Evolutionary conservation across 2,888 invertebrate species (phyloP).

Genomic region (Yponomeuta evonymella): DNA sequence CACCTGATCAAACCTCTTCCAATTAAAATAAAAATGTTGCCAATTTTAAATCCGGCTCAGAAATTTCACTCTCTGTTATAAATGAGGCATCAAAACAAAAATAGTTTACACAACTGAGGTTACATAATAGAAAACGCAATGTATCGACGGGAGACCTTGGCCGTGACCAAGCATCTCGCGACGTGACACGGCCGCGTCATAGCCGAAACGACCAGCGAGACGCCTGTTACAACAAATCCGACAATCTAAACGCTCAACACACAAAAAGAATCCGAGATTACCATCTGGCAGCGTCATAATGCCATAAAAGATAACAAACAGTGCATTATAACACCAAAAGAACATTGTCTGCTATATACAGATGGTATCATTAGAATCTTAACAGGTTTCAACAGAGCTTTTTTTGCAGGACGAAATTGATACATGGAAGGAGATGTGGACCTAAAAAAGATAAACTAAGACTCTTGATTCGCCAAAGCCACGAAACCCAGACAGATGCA

Average conservation of each 20-base stretch:
- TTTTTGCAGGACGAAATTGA: background rate
- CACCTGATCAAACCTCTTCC: no score
- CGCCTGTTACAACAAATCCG: background rate
- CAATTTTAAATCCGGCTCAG: slow-evolving; percentile 2
- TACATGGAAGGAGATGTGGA: background rate
- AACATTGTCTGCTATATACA: background rate
- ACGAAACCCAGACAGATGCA: background rate
- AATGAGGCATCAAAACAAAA: background rate
- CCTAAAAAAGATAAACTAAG: background rate
- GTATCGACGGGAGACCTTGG: slow-evolving; percentile 62
- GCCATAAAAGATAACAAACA: slow-evolving; percentile 1
- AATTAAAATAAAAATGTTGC: background rate
- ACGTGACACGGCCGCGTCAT: slow-evolving; percentile 31
- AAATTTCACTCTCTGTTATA: slow-evolving; percentile 3
- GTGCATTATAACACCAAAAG: background rate
- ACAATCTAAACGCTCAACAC: background rate
- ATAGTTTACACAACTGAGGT: slow-evolving; percentile 13
- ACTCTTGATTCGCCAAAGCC: background rate
- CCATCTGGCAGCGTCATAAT: slow-evolving; percentile 13
- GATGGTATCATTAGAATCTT: background rate
- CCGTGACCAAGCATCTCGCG: slow-evolving; percentile 67
- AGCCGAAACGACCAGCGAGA: slow-evolving; percentile 17
- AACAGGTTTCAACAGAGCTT: background rate
- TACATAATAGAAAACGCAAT: slow-evolving; percentile 54
- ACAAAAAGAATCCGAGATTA: background rate